These are phyloP conservation scores for Ennomos erosarius DNA, from an alignment of 2,888 invertebrate species.

Conservation along the genomic window DNA sequence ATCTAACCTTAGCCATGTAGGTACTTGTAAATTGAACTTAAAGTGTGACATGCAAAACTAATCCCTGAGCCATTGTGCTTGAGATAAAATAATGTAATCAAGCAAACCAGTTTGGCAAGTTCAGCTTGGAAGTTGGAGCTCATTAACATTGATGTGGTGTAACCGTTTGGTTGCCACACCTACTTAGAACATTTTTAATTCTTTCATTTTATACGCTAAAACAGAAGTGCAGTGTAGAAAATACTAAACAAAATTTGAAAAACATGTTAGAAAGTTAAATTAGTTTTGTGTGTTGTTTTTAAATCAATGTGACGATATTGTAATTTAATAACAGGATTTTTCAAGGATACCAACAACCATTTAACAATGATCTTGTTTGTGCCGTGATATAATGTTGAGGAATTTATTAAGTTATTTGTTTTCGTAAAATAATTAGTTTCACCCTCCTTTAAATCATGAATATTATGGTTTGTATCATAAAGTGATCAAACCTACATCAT, in stretches of 20 bases:
- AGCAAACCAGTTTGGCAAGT: conserved; percentile 21
- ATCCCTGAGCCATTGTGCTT: not conserved
- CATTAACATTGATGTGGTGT: conserved; percentile 22
- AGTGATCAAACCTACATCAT: too few relatives aligned
- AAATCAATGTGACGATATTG: not conserved
- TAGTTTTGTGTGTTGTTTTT: not conserved
- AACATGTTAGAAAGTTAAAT: not conserved
- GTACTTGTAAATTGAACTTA: too few relatives aligned
- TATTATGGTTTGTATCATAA: too few relatives aligned
- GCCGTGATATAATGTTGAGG: too few relatives aligned
- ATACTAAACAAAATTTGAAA: not conserved
- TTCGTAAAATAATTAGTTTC: too few relatives aligned
- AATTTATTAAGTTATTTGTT: too few relatives aligned
- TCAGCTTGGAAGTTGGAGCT: conserved; percentile 3
- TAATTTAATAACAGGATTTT: not conserved
- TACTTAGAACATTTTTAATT: not conserved
- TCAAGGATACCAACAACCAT: conserved; percentile 1
- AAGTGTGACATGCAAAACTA: not conserved
- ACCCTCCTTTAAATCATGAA: too few relatives aligned
- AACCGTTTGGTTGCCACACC: conserved; percentile 13
- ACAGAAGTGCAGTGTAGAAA: not conserved
- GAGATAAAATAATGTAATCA: conserved; percentile 4
- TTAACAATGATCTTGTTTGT: not conserved
- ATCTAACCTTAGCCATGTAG: not conserved
- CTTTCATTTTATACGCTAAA: not conserved